Evolutionary conservation across 2,888 invertebrate genomes (phyloP), one percentile per base, ranked within the genome.

Genomic region (Habroteleia sp.): DNA sequence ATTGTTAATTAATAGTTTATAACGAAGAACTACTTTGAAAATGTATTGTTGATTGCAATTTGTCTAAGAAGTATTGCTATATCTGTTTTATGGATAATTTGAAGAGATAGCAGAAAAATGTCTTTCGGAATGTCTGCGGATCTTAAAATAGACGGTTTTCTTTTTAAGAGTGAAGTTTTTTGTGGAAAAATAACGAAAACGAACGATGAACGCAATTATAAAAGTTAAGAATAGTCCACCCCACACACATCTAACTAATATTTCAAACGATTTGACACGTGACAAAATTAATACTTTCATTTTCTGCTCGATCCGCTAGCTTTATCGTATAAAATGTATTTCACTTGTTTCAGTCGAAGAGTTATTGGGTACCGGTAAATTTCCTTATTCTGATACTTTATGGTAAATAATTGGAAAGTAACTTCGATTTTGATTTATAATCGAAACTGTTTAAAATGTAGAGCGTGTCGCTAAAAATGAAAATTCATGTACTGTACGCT

Each of bases 261-360:
- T 58, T 56, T 58, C 58, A 50, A 13, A 6, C 16, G 10, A 50
- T 48, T 35, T 31, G 56, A 68, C 68, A 20, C 42, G 42, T 44
- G 42, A 69, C 69, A 60, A 60, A 69, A 69, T 58, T 41, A 58
- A 60, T 68, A 35, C 50, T 66, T 37, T 37, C 14, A 37, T 54
- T 65, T 46, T 46, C 11, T 44, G 54, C 11, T 35, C 29, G 42
- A 66, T 56, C 46, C 54, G 46, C 31, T 29, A 20, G 46, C 44
- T 46, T 44, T 42, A 44, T 54, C 54, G 37, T 27, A 54, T 16
- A 8, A 33, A 44, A 25, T 25, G 35, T 52, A 50, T 62, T 52
- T 63, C 52, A 42, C 23, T 42, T 65, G 54, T 65, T 52, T 42
- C 31, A 16, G 8, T 44, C 11, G 62, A 10, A 48, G n/a, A 25